Evolutionary conservation across 2,888 invertebrate species (phyloP).

Genomic region (Lasioglossum figueresi): DNA sequence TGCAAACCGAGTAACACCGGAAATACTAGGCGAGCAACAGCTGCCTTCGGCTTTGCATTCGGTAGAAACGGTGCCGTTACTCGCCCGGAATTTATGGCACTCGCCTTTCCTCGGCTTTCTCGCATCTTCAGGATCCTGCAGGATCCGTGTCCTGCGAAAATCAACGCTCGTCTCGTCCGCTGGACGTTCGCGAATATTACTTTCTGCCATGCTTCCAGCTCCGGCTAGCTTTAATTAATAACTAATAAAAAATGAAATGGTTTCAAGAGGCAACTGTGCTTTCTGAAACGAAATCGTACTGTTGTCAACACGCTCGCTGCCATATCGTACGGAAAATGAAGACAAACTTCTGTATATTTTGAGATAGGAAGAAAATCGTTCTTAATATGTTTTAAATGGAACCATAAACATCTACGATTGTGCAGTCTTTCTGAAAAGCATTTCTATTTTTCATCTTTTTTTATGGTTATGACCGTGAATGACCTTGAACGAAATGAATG

Average conservation of each 20-base stretch:
- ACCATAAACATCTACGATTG: background rate
- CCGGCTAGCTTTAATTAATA: background rate
- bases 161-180: background rate
- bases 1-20: conserved; percentile 51
- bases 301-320: no score
- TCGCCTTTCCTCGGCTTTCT: conserved; percentile 42
- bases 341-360: no score
- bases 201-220: background rate
- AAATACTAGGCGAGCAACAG: conserved; percentile 54
- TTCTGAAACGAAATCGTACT: no score
- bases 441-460: background rate
- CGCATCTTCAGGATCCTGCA: background rate
- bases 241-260: background rate
- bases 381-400: background rate
- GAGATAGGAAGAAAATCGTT: no score
- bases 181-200: background rate
- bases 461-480: background rate
- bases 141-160: conserved; percentile 1
- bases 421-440: background rate
- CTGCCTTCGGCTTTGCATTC: conserved; percentile 47
- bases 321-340: no score
- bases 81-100: conserved; percentile 68
- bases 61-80: conserved; percentile 65
- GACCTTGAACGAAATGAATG: background rate
- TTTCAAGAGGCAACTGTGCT: no score